Conservation (phyloP, 2,797 vertebrate genomes). For the Gouania willdenowi region DNA sequence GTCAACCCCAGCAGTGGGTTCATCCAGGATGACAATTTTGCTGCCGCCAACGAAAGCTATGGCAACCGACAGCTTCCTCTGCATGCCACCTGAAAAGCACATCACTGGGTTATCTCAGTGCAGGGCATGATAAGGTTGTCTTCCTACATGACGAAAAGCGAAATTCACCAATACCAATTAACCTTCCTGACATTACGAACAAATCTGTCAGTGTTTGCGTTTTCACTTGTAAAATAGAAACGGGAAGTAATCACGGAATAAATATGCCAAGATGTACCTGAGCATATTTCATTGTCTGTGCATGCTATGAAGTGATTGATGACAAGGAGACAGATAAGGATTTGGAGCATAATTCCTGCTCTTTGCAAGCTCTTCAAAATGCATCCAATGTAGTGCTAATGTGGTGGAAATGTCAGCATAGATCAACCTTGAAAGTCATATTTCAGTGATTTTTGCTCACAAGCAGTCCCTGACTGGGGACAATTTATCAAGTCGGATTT, state of each 20-base stretch:
- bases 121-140: not conserved
- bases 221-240: constrained; percentile 17
- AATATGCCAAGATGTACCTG: constrained; percentile 19
- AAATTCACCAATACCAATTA: not conserved
- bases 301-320: constrained; percentile 40
- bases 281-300: constrained; percentile 42
- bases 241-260: constrained; percentile 15
- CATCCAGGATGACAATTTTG: constrained; percentile 93
- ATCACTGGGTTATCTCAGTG: not conserved
- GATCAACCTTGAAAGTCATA: constrained; percentile 72
- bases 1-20: constrained; percentile 96
- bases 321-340: constrained; percentile 19
- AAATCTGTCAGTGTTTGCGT: constrained; percentile 12
- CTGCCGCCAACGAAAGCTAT: constrained; percentile 96
- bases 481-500: constrained; percentile 57
- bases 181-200: not conserved
- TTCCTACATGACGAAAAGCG: not conserved
- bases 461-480: constrained; percentile 56
- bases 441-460: constrained; percentile 68
- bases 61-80: constrained; percentile 95
- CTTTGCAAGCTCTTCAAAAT: constrained; percentile 46
- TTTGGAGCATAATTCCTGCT: constrained; percentile 27
- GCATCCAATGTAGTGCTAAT: constrained; percentile 60
- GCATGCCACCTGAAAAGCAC: constrained; percentile 87
- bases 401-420: constrained; percentile 71